Conservation (phyloP, 2,797 vertebrate species). For the Platalea minor region DNA sequence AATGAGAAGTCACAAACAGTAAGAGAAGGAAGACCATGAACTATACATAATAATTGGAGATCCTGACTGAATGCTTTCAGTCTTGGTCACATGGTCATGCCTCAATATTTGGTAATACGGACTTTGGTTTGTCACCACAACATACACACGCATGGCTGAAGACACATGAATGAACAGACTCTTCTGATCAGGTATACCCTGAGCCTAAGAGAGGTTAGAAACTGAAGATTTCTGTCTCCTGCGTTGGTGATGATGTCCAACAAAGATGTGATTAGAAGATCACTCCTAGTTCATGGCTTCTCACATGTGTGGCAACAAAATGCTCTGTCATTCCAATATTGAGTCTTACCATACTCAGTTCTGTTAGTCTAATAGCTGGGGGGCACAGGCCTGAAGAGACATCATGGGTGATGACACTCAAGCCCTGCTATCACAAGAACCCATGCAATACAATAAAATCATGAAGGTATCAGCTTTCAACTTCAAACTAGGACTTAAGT, state of each 20-base stretch:
- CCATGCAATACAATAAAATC: not conserved
- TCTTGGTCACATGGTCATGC: not conserved
- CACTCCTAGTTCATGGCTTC: not conserved
- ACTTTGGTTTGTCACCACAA: not conserved
- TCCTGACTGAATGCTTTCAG: not conserved
- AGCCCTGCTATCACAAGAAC: not conserved
- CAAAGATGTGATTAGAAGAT: not conserved
- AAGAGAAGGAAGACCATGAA: not conserved
- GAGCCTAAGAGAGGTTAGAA: not conserved
- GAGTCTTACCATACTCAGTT: not conserved
- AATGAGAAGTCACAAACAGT: not conserved
- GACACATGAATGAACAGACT: not conserved
- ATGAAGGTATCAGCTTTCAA: not conserved
- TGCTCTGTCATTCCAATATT: not conserved
- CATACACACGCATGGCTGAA: not conserved
- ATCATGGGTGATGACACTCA: accelerated
- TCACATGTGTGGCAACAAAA: not conserved
- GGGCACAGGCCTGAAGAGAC: not conserved
- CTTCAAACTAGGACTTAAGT: not conserved
- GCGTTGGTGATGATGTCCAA: not conserved
- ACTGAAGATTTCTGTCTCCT: not conserved
- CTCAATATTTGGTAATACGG: not conserved
- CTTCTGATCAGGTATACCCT: not conserved
- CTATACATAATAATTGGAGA: not conserved
- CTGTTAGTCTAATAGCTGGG: not conserved